These are phyloP conservation scores for Helicolenus hilgendorfi DNA, from an alignment of 2,797 vertebrate species.

Conservation along the genomic window DNA sequence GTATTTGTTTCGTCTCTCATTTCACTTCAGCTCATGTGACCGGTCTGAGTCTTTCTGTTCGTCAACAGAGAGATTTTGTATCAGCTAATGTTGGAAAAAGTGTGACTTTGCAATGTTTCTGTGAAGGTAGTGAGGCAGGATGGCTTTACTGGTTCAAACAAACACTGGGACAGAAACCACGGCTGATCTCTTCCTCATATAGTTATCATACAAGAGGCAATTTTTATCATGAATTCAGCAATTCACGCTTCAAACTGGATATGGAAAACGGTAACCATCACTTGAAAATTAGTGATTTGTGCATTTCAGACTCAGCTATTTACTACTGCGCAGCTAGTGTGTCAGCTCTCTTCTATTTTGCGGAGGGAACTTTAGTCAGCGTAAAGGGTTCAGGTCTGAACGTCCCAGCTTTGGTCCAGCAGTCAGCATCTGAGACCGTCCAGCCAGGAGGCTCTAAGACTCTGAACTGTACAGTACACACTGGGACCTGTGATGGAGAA, in stretches of 20 bases:
- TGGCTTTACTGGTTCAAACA: slow-evolving; percentile 17
- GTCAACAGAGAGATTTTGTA: background rate
- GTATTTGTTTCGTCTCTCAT: background rate
- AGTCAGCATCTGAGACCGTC: background rate
- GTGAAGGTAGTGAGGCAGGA: background rate
- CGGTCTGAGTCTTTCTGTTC: background rate
- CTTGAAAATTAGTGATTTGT: background rate
- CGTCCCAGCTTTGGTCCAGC: slow-evolving; percentile 11
- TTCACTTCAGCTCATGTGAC: background rate
- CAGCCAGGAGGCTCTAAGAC: too few relatives aligned
- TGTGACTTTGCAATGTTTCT: slow-evolving; percentile 9
- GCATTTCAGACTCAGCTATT: slow-evolving; percentile 2
- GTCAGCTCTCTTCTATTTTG: background rate
- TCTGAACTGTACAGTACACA: too few relatives aligned
- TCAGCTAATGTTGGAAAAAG: background rate
- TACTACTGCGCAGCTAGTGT: background rate
- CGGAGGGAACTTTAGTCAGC: background rate
- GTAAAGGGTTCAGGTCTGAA: background rate
- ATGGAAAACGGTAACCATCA: background rate
- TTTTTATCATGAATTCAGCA: slow-evolving; percentile 27
- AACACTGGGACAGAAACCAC: background rate
- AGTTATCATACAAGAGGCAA: rapidly evolving
- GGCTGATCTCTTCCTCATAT: slow-evolving; percentile 4
- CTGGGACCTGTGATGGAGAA: too few relatives aligned
- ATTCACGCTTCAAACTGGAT: background rate